Conservation (phyloP, 2,113 vertebrate genomes). For the Mormyrus lacerda region DNA sequence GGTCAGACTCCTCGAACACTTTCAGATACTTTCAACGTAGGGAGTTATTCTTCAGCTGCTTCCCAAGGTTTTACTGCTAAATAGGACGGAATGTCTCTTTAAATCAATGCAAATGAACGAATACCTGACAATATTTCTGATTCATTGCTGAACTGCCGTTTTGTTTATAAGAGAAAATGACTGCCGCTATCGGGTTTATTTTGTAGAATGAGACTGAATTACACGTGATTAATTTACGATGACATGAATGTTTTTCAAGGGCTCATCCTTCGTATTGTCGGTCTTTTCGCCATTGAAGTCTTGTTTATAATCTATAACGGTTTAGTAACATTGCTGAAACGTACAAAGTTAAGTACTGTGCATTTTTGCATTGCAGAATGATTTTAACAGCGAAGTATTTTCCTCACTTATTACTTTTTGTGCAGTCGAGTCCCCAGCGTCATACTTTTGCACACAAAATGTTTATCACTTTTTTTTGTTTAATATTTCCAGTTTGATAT, state of each 20-base stretch:
- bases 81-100: background rate
- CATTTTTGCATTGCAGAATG: background rate
- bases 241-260: conserved; percentile 11
- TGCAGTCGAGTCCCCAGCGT: background rate
- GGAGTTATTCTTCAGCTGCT: background rate
- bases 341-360: background rate
- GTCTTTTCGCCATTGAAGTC: background rate
- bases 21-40: background rate
- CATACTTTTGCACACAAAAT: conserved; percentile 1
- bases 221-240: background rate
- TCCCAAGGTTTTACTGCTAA: background rate
- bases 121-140: background rate
- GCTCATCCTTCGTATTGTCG: background rate
- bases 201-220: background rate
- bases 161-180: background rate
- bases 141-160: background rate
- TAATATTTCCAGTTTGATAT: conserved; percentile 30
- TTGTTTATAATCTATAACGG: background rate
- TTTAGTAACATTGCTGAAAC: background rate
- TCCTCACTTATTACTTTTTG: background rate
- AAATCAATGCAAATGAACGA: background rate
- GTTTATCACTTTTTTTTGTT: conserved; percentile 27
- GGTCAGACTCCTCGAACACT: background rate
- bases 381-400: background rate
- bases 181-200: background rate